Evolutionary conservation across 2,888 invertebrate genomes (phyloP), one percentile per base, ranked within the genome.

Genomic region (Sclerodermus sp.): DNA sequence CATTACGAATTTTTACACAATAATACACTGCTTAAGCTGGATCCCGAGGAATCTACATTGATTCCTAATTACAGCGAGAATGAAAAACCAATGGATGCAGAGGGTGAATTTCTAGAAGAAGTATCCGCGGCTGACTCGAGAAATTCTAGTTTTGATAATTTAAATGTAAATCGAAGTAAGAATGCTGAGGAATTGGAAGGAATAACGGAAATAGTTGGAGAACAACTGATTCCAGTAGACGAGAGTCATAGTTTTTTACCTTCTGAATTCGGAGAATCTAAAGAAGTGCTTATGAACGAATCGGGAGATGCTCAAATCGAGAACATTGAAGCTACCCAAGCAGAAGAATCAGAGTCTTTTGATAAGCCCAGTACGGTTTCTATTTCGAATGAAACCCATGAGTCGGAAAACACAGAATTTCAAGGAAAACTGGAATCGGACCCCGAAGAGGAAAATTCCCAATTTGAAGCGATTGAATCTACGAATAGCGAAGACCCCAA

Each of bases 1-100:
- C 66, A 64, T 37, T 56, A 70, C 47, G 71, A 73, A 43, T 37
- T 62, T 1, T 10, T 68, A 14, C 45, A 46, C 17, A 47, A 48
- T 30, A 52, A 51, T 10, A 3, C 14, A 3, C 3, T 8, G 3
- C 3, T 23, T 8, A 23, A 5, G 3, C 23, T 8, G 3, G 23
- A 23, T 8, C 3, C 8, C 23, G 23, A 23, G 23, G 23, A 23
- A 23, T 23, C 23, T 8, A 34, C 34, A 12, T 13, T 34, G 13
- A 12, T 34, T 6, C 30, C 30, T 6, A 10, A 30, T 6, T 30
- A 9, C 30, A 30, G 30, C 30, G 30, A 30, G 6, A 30, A 30
- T 10, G 30, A 30, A 30, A 9, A 6, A 30, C 6, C 8, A 30
- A 10, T 9, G 30, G 30, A 10, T 10, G 30, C 30, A 30, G 6